A percentile compares a stretch with the other conserved stretches of the same genome.
Conservation (phyloP, 2,888 invertebrate species). For the Nephrotoma guestfalica region DNA sequence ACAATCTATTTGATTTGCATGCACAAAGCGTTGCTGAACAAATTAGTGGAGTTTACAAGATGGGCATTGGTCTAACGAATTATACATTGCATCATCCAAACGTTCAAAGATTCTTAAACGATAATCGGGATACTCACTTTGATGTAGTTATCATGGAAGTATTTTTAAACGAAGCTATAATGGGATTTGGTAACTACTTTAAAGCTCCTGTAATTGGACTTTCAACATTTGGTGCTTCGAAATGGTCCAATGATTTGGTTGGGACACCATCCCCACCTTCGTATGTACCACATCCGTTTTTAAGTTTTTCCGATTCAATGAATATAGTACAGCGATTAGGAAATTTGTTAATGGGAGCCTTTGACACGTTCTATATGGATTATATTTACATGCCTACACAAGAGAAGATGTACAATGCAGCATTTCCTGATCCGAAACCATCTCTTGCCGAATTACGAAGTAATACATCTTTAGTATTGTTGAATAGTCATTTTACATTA, state of each 20-base stretch:
- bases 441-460: slow-evolving; percentile 17
- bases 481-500: slow-evolving; percentile 27
- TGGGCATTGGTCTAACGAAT: slow-evolving; percentile 11
- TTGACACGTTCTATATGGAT: slow-evolving; percentile 15
- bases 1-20: neutral
- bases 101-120: slow-evolving; percentile 18
- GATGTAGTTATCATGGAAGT: slow-evolving; percentile 30
- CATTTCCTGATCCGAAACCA: slow-evolving; percentile 21
- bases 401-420: slow-evolving; percentile 17
- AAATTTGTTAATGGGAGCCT: neutral
- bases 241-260: slow-evolving; percentile 5
- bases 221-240: slow-evolving; percentile 8
- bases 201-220: slow-evolving; percentile 25
- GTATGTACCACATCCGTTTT: slow-evolving; percentile 5
- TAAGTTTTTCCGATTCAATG: slow-evolving; percentile 4
- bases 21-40: neutral
- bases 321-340: neutral
- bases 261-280: neutral
- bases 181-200: slow-evolving; percentile 20
- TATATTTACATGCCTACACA: slow-evolving; percentile 21
- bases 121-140: slow-evolving; percentile 22
- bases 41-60: neutral
- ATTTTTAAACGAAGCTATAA: slow-evolving; percentile 28
- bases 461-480: slow-evolving; percentile 21
- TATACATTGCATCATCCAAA: slow-evolving; percentile 16